Evolutionary conservation across 2,797 vertebrate species (phyloP).

Genomic region (Podargus strigoides): DNA sequence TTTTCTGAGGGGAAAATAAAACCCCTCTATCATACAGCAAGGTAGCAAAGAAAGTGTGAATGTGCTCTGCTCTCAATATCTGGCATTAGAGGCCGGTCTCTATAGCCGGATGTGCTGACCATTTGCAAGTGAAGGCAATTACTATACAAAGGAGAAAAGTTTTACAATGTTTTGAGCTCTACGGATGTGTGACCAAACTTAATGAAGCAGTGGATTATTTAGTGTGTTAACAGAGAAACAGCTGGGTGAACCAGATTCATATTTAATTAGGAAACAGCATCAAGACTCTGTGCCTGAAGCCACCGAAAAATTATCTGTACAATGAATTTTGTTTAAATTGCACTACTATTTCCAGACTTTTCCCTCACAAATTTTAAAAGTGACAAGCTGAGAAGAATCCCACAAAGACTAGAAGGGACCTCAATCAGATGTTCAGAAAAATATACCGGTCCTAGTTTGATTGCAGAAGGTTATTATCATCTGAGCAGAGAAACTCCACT

Average conservation of each 20-base stretch:
- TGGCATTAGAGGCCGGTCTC: neutral
- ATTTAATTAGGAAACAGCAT: neutral
- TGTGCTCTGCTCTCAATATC: neutral
- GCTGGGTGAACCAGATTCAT: constrained; percentile 1
- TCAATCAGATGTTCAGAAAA: neutral
- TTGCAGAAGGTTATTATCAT: neutral
- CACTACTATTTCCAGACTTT: neutral
- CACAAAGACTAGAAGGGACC: neutral
- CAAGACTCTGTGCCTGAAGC: neutral
- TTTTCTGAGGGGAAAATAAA: neutral
- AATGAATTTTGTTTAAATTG: neutral
- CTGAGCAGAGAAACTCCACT: neutral
- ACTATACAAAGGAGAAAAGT: neutral
- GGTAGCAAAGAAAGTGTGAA: neutral
- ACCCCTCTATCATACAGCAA: neutral
- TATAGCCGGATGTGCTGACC: neutral
- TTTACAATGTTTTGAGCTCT: neutral
- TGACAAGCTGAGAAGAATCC: neutral
- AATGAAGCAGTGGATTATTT: constrained; percentile 24
- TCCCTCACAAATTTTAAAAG: neutral
- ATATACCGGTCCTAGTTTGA: neutral
- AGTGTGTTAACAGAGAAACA: constrained; percentile 21
- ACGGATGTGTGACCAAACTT: neutral
- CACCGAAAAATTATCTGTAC: neutral
- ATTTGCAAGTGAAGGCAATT: neutral